Conservation (phyloP, 2,888 invertebrate genomes). For the Athetis lepigone region DNA sequence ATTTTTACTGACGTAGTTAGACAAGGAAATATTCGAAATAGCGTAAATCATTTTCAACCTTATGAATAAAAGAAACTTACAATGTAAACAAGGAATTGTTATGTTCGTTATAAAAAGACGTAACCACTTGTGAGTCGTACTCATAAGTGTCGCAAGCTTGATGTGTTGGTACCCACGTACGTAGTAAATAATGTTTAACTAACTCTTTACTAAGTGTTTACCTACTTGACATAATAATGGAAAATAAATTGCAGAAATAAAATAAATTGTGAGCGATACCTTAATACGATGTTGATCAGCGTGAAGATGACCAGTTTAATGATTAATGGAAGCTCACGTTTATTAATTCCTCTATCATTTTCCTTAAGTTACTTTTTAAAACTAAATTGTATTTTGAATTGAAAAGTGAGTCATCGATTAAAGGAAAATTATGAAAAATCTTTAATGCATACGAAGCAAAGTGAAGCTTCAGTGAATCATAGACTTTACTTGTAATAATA, state of each 20-base stretch:
- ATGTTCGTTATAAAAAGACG: constrained; percentile 30
- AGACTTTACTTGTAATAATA: not conserved
- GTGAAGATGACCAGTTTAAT: not conserved
- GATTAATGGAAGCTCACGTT: not conserved
- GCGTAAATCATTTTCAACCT: constrained; percentile 15
- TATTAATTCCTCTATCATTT: not conserved
- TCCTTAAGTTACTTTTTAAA: not conserved
- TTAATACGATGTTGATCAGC: not conserved
- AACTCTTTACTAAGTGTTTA: constrained; percentile 38
- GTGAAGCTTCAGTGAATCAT: not conserved
- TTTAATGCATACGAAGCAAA: too few relatives aligned
- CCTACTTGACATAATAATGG: not conserved
- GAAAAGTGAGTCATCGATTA: not conserved
- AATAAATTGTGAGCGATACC: not conserved
- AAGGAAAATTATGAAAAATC: too few relatives aligned
- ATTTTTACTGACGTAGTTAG: not conserved
- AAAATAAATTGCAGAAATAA: not conserved
- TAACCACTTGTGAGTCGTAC: not conserved
- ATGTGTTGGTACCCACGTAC: constrained; percentile 11
- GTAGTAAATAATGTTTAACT: constrained; percentile 15
- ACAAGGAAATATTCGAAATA: constrained; percentile 15
- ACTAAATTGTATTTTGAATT: too few relatives aligned
- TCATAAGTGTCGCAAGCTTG: constrained; percentile 8
- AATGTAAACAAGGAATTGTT: constrained; percentile 22
- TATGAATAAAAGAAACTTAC: constrained; percentile 4